Evolutionary conservation across 1,140 invertebrate genomes (phyloP).

Genomic region (Zophobas atratus): DNA sequence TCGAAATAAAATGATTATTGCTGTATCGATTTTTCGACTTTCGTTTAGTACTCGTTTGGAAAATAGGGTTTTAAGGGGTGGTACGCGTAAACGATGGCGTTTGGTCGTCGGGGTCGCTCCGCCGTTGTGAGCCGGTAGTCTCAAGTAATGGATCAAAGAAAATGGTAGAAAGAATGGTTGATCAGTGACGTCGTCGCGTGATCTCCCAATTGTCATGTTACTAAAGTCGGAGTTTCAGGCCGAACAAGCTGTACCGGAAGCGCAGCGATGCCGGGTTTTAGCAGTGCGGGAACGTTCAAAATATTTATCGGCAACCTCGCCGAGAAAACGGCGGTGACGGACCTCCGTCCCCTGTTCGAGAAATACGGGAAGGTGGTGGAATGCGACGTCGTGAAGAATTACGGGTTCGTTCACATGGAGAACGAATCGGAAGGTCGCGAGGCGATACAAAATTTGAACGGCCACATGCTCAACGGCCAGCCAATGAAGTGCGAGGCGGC

Average conservation of each 20-base stretch:
- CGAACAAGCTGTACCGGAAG: background rate
- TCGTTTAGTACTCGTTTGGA: background rate
- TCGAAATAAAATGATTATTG: too few relatives aligned
- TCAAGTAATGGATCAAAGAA: too few relatives aligned
- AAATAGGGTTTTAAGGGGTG: background rate
- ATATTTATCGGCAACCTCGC: conserved; percentile 96
- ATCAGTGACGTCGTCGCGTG: background rate
- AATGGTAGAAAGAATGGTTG: background rate
- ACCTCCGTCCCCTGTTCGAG: conserved; percentile 92
- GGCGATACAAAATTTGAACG: conserved; percentile 93
- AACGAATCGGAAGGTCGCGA: conserved; percentile 91
- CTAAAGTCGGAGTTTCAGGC: conserved; percentile 59
- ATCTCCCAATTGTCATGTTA: conserved; percentile 3
- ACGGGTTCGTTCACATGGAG: conserved; percentile 98
- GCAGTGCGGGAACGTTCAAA: conserved; percentile 90
- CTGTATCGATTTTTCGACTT: too few relatives aligned
- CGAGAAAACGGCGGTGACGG: conserved; percentile 88
- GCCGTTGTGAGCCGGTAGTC: background rate
- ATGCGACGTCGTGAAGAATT: conserved; percentile 97
- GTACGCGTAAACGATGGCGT: background rate
- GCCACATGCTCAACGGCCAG: conserved; percentile 87
- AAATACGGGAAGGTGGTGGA: conserved; percentile 96
- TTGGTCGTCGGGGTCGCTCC: background rate
- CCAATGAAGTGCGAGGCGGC: conserved; percentile 94
- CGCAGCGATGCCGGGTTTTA: conserved; percentile 82